Conservation (phyloP, 2,113 vertebrate genomes). For the Rhinogobius similis region DNA sequence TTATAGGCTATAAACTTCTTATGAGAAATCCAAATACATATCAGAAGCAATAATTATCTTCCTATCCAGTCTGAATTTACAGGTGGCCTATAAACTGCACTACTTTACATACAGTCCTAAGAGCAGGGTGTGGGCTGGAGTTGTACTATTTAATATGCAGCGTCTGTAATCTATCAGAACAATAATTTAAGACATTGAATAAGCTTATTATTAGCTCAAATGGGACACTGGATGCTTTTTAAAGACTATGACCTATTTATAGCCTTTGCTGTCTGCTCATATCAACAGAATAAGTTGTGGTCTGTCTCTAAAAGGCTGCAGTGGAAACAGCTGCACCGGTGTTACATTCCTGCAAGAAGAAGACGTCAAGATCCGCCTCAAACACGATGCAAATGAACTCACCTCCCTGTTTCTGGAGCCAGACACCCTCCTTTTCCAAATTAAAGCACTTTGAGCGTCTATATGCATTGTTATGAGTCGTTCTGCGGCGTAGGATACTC, state of each 20-base stretch:
- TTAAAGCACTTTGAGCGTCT: constrained; percentile 16
- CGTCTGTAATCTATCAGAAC: too few species aligned
- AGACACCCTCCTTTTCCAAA: constrained; percentile 7
- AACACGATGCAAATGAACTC: constrained; percentile 46
- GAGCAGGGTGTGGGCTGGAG: constrained; percentile 14
- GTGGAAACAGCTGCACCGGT: constrained; percentile 48
- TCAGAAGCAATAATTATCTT: background rate
- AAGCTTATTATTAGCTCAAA: background rate
- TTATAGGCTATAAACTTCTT: background rate
- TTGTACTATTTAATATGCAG: constrained; percentile 7
- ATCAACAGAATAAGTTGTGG: constrained; percentile 44
- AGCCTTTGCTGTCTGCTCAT: constrained; percentile 8
- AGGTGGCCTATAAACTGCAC: background rate
- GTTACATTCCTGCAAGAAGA: constrained; percentile 56
- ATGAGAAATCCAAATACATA: background rate
- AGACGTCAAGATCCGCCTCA: constrained; percentile 37
- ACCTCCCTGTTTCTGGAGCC: constrained; percentile 20
- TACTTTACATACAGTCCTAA: background rate
- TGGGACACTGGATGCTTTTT: constrained; percentile 1
- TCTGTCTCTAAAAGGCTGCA: constrained; percentile 43
- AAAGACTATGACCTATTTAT: constrained; percentile 22
- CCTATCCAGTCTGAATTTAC: background rate
- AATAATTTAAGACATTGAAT: background rate
- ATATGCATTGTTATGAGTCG: constrained; percentile 52
- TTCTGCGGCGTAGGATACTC: constrained; percentile 72